A percentile compares a stretch with the other conserved stretches of the same genome.
phyloP scores from a whole-genome alignment of 2,888 invertebrate genomes.

The Yponomeuta plumbellus region DNA sequence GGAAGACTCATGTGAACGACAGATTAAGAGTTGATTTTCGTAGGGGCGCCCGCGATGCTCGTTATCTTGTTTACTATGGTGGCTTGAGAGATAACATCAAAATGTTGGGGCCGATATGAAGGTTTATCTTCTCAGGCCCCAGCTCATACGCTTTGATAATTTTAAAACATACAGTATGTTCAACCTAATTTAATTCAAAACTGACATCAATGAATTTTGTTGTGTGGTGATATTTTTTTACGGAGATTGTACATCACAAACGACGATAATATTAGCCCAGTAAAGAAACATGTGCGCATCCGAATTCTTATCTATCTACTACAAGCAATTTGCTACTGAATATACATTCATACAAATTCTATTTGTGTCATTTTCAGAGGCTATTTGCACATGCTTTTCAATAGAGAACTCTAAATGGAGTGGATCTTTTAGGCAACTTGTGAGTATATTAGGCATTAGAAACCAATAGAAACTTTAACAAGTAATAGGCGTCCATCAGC shows the following conservation, averaged over 20 bases:
- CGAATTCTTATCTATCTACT: too few species aligned
- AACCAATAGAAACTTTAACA: background rate
- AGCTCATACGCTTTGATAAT: background rate
- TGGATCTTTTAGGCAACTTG: background rate
- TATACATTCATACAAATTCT: background rate
- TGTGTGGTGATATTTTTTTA: background rate
- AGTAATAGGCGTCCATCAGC: background rate
- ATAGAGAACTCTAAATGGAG: background rate
- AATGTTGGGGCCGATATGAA: slow-evolving; percentile 46
- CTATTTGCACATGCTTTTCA: background rate
- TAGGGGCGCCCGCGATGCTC: slow-evolving; percentile 41
- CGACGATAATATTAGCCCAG: too few species aligned
- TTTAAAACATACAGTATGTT: background rate
- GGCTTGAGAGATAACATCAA: slow-evolving; percentile 57
- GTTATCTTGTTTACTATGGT: slow-evolving; percentile 62
- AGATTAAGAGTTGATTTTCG: slow-evolving; percentile 48
- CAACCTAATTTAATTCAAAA: background rate
- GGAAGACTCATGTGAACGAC: slow-evolving; percentile 20
- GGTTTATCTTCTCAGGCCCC: slow-evolving; percentile 43
- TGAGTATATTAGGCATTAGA: background rate
- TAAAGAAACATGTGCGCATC: too few species aligned
- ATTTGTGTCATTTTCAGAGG: background rate
- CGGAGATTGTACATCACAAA: too few species aligned
- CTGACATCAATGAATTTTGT: background rate
- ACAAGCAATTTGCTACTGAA: too few species aligned